Percentiles rank a stretch among this genome's conserved stretches.
Conservation (phyloP, 2,113 vertebrate species). For the Mirza zaza region DNA sequence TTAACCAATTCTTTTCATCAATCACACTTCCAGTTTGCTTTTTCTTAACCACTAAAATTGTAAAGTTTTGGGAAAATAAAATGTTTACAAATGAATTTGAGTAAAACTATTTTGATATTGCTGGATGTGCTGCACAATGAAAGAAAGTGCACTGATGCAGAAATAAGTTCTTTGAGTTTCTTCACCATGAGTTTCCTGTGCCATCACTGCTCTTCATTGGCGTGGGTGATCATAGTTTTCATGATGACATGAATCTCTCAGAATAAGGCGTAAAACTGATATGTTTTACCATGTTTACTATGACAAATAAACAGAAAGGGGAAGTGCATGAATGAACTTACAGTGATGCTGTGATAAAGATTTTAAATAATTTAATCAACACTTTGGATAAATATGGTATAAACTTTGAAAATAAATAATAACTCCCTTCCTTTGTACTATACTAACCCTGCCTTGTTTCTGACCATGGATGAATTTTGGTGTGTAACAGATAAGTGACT, state of each 20-base stretch:
- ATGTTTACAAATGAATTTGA: neutral
- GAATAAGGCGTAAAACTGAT: neutral
- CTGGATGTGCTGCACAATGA: neutral
- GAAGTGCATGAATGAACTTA: neutral
- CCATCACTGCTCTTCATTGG: constrained; percentile 21
- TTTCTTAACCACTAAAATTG: neutral
- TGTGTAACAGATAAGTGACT: neutral
- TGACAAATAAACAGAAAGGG: neutral
- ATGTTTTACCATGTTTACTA: neutral
- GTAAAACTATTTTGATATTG: neutral
- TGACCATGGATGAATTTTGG: neutral
- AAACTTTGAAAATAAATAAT: neutral
- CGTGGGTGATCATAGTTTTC: constrained; percentile 42
- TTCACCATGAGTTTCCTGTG: neutral
- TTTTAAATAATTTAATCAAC: neutral
- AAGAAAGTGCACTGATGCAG: neutral
- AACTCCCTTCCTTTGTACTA: neutral
- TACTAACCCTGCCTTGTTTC: neutral
- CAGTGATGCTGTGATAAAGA: neutral
- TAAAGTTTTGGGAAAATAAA: neutral
- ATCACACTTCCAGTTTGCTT: neutral
- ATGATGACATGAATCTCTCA: constrained; percentile 12
- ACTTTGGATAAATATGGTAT: neutral
- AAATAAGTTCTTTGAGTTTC: constrained; percentile 2
- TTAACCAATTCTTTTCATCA: neutral